Percentiles rank a stretch among this genome's conserved stretches.
phyloP scores from a whole-genome alignment of 1,140 invertebrate species.

The Oncopodura yosiiana region DNA sequence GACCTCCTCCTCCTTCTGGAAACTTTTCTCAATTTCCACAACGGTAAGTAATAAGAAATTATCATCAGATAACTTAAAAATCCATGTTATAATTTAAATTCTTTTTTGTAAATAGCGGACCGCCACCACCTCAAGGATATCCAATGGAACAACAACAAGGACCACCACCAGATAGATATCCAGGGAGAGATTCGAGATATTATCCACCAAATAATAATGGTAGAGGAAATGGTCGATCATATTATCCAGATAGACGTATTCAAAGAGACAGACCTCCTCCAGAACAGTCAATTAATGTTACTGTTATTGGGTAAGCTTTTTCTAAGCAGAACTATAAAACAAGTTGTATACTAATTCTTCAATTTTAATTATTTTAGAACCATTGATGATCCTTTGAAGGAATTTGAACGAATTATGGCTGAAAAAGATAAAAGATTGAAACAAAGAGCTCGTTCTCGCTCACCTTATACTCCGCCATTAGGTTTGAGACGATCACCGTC shows the following conservation, averaged over 20 bases:
- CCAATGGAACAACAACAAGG: neutral
- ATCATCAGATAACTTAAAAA: no score
- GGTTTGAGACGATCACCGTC: conserved; percentile 28
- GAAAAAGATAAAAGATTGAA: conserved; percentile 64
- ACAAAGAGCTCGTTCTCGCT: conserved; percentile 24
- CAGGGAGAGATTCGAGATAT: neutral
- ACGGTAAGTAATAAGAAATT: neutral
- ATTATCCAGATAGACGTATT: no score
- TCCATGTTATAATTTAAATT: neutral
- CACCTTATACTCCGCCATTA: conserved; percentile 19
- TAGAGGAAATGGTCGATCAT: no score
- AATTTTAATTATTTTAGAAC: conserved; percentile 43
- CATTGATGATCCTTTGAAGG: conserved; percentile 71
- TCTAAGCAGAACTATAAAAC: no score
- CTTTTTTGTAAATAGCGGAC: neutral
- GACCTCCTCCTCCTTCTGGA: conserved; percentile 16
- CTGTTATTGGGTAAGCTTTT: no score
- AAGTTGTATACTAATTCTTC: no score
- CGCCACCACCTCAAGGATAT: neutral
- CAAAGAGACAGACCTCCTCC: no score
- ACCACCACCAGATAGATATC: neutral
- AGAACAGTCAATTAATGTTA: no score
- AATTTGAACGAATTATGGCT: conserved; percentile 69
- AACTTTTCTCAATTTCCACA: conserved; percentile 11
- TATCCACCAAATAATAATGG: no score